Conservation (phyloP, 2,888 invertebrate species). For the Diachrysia chrysitis region DNA sequence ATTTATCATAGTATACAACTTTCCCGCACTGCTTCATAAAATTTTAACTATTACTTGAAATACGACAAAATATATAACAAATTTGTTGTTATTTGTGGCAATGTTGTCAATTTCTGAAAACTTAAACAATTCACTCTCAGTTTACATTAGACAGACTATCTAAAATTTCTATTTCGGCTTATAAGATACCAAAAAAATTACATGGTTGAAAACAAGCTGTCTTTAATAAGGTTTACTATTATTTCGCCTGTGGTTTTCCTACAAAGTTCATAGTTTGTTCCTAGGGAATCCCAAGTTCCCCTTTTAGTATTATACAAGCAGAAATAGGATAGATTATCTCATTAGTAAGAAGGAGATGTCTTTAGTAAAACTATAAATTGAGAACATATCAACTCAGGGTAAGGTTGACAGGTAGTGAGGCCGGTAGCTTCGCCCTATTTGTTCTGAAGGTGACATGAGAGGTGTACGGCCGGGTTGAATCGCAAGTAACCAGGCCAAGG, state of each 20-base stretch:
- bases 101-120: too few species aligned
- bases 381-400: constrained; percentile 10
- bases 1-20: too few species aligned
- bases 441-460: constrained; percentile 45
- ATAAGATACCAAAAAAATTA: too few species aligned
- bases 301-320: neutral
- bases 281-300: constrained; percentile 40
- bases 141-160: too few species aligned
- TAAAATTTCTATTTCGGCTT: too few species aligned
- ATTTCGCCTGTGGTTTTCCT: constrained; percentile 41
- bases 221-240: neutral
- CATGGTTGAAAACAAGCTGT: too few species aligned
- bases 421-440: constrained; percentile 38
- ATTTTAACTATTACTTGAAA: too few species aligned
- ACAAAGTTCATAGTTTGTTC: constrained; percentile 17
- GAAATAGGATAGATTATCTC: too few species aligned
- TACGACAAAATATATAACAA: too few species aligned
- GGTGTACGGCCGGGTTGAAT: constrained; percentile 48
- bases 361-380: neutral
- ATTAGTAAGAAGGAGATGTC: neutral
- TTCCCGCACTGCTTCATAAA: too few species aligned
- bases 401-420: constrained; percentile 4
- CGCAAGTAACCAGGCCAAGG: constrained; percentile 78
- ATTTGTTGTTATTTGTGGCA: too few species aligned
- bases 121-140: too few species aligned